Base-by-base conservation (phyloP, 2,797 vertebrate genomes). In the Helostoma temminkii region DNA sequence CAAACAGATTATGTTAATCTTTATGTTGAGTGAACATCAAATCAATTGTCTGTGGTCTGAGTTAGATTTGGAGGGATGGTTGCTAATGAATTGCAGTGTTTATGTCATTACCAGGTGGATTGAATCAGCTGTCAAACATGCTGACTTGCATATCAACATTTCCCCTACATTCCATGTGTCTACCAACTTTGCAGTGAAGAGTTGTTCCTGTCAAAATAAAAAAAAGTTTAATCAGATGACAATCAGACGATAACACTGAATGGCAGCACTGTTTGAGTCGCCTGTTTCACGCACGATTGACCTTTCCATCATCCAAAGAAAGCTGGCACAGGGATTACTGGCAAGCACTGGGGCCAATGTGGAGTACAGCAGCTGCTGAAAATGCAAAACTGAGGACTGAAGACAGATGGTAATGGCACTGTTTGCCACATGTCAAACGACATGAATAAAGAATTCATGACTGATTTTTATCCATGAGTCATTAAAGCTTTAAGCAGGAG, bases 371-470 rank as follows among this genome's bases (percentile, higher is more conserved):
- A 80, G 85, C 82, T 86, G 85, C 69, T 69, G 71, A 84, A 61
- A 82, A 71, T 32, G 53, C 66, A 73, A 66, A 68, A 50, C 47
- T 25, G 52, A 55, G 52, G 37, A 36, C 53, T 65, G 72, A 46
- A 78, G 76, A 81, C 85, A 79, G 78, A 89, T 85, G 84, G 76
- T 74, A 66, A 73, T 68, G 59, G 54, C 39, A 36, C 34, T 21
- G 76, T 76, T 47, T 65, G 63, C 56, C 70, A 76, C 62, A 71
- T 68, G 74, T 63, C 68, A 70, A 68, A 65, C 42, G 45, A 56
- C 55, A 73, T 12, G 15, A 84, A 84, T 79, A 62, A 80, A 83
- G 59, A 81, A 85, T 78, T 59, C 11, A 59, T 78, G 57, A 57
- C 66, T 71, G 54, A 46, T 42, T 48, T 74, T 79, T 79, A 77